Conservation (phyloP, 2,888 invertebrate genomes). For the Drosophila kokeensis region DNA sequence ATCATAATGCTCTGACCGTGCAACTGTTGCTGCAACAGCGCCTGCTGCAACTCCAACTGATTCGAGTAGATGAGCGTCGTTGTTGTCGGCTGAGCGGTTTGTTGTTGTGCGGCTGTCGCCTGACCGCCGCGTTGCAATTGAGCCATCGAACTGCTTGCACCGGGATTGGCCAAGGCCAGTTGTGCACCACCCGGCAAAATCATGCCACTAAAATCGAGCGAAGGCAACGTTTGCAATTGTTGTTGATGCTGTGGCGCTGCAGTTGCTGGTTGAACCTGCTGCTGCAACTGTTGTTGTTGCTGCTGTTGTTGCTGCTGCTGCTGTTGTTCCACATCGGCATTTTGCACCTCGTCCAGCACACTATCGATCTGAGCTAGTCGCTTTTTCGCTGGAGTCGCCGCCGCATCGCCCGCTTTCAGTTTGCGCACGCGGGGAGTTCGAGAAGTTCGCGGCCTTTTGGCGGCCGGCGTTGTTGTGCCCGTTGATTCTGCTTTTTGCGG, state of each 20-base stretch:
- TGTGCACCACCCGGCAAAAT: slow-evolving; percentile 83
- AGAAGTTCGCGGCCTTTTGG: slow-evolving; percentile 68
- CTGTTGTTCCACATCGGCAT: slow-evolving; percentile 63
- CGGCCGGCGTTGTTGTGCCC: slow-evolving; percentile 48
- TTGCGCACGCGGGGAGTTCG: slow-evolving; percentile 78
- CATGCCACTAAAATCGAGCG: slow-evolving; percentile 83
- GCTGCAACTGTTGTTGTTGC: slow-evolving; percentile 44
- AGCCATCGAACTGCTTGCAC: slow-evolving; percentile 76
- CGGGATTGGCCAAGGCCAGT: slow-evolving; percentile 82
- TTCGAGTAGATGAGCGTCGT: slow-evolving; percentile 83
- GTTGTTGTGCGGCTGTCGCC: slow-evolving; percentile 52
- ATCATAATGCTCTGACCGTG: slow-evolving; percentile 84
- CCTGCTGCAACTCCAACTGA: slow-evolving; percentile 83
- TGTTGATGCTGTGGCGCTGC: slow-evolving; percentile 59
- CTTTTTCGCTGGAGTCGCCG: slow-evolving; percentile 73
- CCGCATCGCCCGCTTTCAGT: slow-evolving; percentile 52
- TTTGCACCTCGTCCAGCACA: slow-evolving; percentile 82
- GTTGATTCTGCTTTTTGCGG: slow-evolving; percentile 52
- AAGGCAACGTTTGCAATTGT: slow-evolving; percentile 78
- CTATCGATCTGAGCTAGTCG: slow-evolving; percentile 82
- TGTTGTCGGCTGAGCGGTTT: slow-evolving; percentile 58
- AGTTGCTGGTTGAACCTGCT: slow-evolving; percentile 47
- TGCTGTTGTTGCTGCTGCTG: slow-evolving; percentile 53
- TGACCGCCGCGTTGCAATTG: slow-evolving; percentile 65
- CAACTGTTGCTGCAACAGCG: slow-evolving; percentile 82